Evolutionary conservation across 2,888 invertebrate genomes (phyloP).

Genomic region (Drosophila niveifrons): DNA sequence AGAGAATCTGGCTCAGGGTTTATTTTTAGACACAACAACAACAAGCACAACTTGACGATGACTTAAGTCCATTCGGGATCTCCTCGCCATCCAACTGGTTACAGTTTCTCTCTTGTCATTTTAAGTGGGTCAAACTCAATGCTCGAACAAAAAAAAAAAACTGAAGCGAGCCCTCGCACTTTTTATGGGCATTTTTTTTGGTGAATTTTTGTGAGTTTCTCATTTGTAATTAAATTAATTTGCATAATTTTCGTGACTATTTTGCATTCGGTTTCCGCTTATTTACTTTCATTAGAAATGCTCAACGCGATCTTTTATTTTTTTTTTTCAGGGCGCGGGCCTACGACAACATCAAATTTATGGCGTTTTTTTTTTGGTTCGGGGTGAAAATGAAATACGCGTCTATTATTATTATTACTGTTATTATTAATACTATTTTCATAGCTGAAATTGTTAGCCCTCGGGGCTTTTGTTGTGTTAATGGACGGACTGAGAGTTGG

Average conservation of each 20-base stretch:
- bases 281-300: conserved; percentile 83
- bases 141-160: no score
- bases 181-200: conserved; percentile 55
- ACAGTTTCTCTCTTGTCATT: conserved; percentile 75
- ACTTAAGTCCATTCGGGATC: conserved; percentile 46
- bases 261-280: conserved; percentile 56
- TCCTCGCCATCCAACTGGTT: conserved; percentile 35
- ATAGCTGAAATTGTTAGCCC: conserved; percentile 43
- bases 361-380: conserved; percentile 61
- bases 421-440: conserved; percentile 45
- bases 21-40: conserved; percentile 66
- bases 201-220: conserved; percentile 61
- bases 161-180: conserved; percentile 58
- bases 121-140: conserved; percentile 70
- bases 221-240: conserved; percentile 79
- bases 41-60: conserved; percentile 36
- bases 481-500: conserved; percentile 54
- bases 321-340: conserved; percentile 35
- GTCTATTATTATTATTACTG: conserved; percentile 17
- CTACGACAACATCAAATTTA: conserved; percentile 73
- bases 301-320: conserved; percentile 4
- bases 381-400: conserved; percentile 50
- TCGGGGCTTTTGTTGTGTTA: conserved; percentile 68
- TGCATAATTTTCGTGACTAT: conserved; percentile 78
- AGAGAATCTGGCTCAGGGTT: conserved; percentile 64